Evolutionary conservation across 2,888 invertebrate species (phyloP).

Genomic region (Halocaridina rubra): DNA sequence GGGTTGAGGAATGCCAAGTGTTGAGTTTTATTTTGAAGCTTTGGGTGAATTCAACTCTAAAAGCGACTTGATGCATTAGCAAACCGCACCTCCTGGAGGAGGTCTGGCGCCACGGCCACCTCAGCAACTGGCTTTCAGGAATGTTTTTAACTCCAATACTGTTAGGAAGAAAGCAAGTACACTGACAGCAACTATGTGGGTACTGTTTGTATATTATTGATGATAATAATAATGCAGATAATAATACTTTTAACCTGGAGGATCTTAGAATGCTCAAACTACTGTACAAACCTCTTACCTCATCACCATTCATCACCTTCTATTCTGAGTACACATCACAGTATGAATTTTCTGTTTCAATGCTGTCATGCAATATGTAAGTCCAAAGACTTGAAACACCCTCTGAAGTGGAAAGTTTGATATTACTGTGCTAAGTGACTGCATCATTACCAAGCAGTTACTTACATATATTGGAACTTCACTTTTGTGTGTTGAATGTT

Average conservation of each 20-base stretch:
- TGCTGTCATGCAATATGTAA: slow-evolving; percentile 5
- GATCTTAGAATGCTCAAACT: slow-evolving; percentile 61
- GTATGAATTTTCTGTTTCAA: slow-evolving; percentile 16
- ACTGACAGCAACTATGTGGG: slow-evolving; percentile 59
- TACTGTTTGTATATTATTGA: slow-evolving; percentile 57
- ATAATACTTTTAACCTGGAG: slow-evolving; percentile 54
- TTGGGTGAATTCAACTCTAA: not conserved
- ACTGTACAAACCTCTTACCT: slow-evolving; percentile 62
- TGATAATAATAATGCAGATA: slow-evolving; percentile 39
- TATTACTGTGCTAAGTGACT: too few species aligned
- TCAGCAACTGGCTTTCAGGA: slow-evolving; percentile 59
- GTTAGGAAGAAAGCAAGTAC: slow-evolving; percentile 57
- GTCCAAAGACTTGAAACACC: not conserved
- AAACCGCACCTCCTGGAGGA: slow-evolving; percentile 17
- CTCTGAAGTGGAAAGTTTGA: too few species aligned
- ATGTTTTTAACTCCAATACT: slow-evolving; percentile 56
- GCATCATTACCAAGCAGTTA: too few species aligned
- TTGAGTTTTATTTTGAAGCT: not conserved
- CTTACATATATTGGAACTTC: not conserved
- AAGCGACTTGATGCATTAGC: not conserved
- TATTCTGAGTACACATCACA: slow-evolving; percentile 35
- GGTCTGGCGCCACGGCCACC: slow-evolving; percentile 30
- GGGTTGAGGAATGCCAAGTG: slow-evolving; percentile 15
- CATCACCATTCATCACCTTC: slow-evolving; percentile 50
- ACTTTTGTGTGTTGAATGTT: not conserved